A percentile compares a stretch with the other conserved stretches of the same genome.
phyloP scores from a whole-genome alignment of 2,113 vertebrate species.

The Oostethus manadensis region DNA sequence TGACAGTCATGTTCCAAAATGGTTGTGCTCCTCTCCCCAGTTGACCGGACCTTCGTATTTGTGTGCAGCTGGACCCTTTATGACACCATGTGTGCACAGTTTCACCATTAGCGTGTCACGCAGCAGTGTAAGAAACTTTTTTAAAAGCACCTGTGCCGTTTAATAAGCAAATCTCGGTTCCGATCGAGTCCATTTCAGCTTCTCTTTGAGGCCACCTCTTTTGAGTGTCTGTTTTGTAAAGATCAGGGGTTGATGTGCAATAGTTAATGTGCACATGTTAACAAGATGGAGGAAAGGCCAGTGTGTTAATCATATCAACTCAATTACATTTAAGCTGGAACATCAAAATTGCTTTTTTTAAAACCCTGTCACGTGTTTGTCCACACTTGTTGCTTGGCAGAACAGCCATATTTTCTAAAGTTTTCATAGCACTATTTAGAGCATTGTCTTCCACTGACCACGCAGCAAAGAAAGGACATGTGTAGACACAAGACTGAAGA shows the following conservation, averaged over 20 bases:
- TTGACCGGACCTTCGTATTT: slow-evolving; percentile 30
- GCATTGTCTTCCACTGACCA: no score
- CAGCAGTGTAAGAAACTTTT: slow-evolving; percentile 43
- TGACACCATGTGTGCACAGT: slow-evolving; percentile 66
- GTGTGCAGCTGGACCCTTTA: slow-evolving; percentile 67
- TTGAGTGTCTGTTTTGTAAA: slow-evolving; percentile 36
- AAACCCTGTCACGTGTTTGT: no score
- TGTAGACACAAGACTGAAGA: background rate
- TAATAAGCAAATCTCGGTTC: slow-evolving; percentile 10
- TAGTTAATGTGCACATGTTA: slow-evolving; percentile 3
- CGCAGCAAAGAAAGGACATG: background rate
- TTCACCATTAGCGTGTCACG: slow-evolving; percentile 64
- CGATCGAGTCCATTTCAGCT: slow-evolving; percentile 10
- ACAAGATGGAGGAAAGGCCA: background rate
- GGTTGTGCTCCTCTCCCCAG: background rate
- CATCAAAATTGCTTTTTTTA: no score
- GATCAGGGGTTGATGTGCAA: slow-evolving; percentile 1
- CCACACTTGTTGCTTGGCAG: no score
- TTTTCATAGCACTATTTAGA: no score
- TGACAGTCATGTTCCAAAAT: background rate
- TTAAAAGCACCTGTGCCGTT: slow-evolving; percentile 6
- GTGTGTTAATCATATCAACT: no score
- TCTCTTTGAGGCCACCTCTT: slow-evolving; percentile 39
- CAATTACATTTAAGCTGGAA: no score
- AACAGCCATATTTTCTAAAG: no score